phyloP scores from a whole-genome alignment of 1,140 invertebrate species.

The Drosophila orosa region DNA sequence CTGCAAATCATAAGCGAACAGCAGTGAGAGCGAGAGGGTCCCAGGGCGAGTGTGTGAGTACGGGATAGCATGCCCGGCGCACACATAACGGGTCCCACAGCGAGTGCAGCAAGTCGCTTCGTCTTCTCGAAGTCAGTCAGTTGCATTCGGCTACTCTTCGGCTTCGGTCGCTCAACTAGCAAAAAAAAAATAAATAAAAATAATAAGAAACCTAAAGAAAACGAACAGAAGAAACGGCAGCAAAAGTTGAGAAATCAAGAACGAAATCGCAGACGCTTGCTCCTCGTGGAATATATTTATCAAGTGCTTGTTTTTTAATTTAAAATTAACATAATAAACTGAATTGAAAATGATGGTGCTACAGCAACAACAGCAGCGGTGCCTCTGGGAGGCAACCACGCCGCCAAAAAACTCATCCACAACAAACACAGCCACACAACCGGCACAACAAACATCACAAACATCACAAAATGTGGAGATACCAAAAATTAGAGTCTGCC shows the following conservation, averaged over 20 bases:
- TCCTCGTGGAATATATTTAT: slow-evolving; percentile 8
- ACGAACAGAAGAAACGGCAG: slow-evolving; percentile 7
- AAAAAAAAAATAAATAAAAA: neutral
- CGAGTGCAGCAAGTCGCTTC: slow-evolving; percentile 40
- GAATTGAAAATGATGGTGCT: slow-evolving; percentile 69
- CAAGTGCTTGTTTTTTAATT: slow-evolving; percentile 29
- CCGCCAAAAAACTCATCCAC: slow-evolving; percentile 13
- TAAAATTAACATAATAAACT: slow-evolving; percentile 19
- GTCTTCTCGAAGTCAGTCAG: slow-evolving; percentile 36
- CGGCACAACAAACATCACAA: slow-evolving; percentile 29
- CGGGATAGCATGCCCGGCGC: slow-evolving; percentile 16
- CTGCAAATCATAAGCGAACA: slow-evolving; percentile 55
- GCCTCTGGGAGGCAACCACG: slow-evolving; percentile 53
- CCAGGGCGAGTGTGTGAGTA: slow-evolving; percentile 4
- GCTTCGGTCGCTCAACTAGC: slow-evolving; percentile 26
- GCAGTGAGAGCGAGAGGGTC: slow-evolving; percentile 4
- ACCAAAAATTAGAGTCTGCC: slow-evolving; percentile 26
- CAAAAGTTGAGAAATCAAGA: slow-evolving; percentile 3
- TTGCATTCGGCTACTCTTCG: slow-evolving; percentile 68
- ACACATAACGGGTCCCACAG: slow-evolving; percentile 44
- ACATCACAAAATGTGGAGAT: slow-evolving; percentile 10
- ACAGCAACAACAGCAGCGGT: slow-evolving; percentile 66
- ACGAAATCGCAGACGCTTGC: slow-evolving; percentile 13
- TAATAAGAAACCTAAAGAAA: neutral
- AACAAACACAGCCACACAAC: slow-evolving; percentile 31